phyloP scores from a whole-genome alignment of 2,113 vertebrate genomes.

The Cynopterus brachyotis region DNA sequence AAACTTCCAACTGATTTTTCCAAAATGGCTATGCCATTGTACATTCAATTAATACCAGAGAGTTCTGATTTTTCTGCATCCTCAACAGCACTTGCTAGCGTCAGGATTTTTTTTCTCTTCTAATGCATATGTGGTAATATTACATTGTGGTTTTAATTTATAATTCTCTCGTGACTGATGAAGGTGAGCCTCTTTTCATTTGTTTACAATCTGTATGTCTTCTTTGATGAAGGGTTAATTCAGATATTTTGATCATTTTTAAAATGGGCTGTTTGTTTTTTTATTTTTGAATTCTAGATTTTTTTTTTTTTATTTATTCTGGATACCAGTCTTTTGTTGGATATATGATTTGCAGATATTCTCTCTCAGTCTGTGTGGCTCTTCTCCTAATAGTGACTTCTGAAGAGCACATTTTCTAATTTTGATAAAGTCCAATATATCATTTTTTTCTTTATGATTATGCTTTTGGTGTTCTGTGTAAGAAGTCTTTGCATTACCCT shows the following conservation, averaged over 20 bases:
- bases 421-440: neutral
- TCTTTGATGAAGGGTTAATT: neutral
- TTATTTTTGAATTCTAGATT: neutral
- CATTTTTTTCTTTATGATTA: neutral
- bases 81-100: neutral
- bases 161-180: neutral
- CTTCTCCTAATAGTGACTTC: neutral
- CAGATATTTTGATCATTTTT: neutral
- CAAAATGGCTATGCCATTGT: neutral
- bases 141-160: neutral
- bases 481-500: neutral
- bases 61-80: neutral
- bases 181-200: neutral
- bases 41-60: neutral
- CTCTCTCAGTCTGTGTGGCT: neutral
- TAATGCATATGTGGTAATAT: neutral
- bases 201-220: neutral
- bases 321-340: neutral
- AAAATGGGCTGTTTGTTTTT: neutral
- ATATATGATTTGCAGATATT: neutral
- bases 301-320: slow-evolving; percentile 3
- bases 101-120: neutral
- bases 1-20: neutral
- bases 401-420: neutral
- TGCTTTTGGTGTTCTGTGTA: neutral